Percentiles rank a stretch among this genome's conserved stretches.
Evolutionary conservation across 2,113 vertebrate species (phyloP).

Genomic region (Dasyornis broadbenti): DNA sequence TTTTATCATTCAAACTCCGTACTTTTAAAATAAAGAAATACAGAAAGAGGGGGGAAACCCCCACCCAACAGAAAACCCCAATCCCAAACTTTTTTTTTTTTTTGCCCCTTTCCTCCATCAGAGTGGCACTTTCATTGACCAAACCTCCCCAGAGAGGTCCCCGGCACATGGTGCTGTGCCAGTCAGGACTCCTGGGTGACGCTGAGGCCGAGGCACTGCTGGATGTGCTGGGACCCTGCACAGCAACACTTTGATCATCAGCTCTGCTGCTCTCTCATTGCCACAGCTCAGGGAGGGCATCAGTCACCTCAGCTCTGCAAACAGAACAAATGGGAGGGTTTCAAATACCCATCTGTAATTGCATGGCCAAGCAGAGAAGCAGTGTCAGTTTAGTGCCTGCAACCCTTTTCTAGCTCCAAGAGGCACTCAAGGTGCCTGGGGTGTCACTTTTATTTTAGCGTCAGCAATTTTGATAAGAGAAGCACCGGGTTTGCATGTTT

Average conservation of each 20-base stretch:
- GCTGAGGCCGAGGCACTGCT: neutral
- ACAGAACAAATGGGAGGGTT: neutral
- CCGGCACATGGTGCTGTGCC: fast-evolving
- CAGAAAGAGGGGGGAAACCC: neutral
- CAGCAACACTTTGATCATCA: neutral
- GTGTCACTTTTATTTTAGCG: neutral
- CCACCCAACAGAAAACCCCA: neutral
- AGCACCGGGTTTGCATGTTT: neutral
- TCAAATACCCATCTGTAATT: neutral
- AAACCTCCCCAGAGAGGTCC: neutral
- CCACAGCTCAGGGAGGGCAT: neutral
- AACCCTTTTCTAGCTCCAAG: neutral
- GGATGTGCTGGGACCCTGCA: neutral
- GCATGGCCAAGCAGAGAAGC: neutral
- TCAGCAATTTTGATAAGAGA: neutral
- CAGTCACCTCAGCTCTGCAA: neutral
- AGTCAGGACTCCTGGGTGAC: neutral
- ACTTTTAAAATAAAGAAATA: neutral
- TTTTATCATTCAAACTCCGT: neutral
- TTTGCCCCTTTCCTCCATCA: neutral
- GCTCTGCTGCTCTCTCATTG: neutral
- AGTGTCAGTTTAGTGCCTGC: neutral
- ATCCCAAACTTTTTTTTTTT: neutral
- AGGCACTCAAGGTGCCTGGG: neutral
- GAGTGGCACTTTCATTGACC: neutral